Percentiles rank a stretch among this genome's conserved stretches.
Conservation (phyloP, 2,888 invertebrate species). For the Callyntrura sp. region DNA sequence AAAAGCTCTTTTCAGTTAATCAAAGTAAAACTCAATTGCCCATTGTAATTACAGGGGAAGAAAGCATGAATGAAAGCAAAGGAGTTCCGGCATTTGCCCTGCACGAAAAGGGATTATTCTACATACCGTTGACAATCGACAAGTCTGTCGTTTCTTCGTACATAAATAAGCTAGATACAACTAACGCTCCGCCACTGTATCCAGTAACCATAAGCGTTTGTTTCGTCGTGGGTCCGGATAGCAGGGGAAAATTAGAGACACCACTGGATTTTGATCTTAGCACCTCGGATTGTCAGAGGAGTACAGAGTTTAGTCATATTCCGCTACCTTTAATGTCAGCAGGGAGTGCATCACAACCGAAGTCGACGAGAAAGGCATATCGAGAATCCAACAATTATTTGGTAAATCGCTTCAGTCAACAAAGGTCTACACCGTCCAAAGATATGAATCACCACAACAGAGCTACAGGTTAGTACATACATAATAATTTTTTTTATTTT, state of each 20-base stretch:
- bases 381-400: constrained; percentile 44
- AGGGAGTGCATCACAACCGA: constrained; percentile 4
- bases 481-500: not conserved
- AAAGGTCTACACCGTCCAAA: constrained; percentile 29
- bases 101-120: constrained; percentile 95
- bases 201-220: constrained; percentile 94
- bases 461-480: not conserved
- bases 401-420: constrained; percentile 39
- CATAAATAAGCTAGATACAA: constrained; percentile 86
- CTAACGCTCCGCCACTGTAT: constrained; percentile 89
- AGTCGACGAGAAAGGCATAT: constrained; percentile 25
- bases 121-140: constrained; percentile 94
- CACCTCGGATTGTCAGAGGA: not conserved
- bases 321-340: constrained; percentile 51
- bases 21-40: constrained; percentile 47
- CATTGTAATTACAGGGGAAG: constrained; percentile 20
- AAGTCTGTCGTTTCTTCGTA: constrained; percentile 90
- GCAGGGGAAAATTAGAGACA: constrained; percentile 40
- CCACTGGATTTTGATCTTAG: not conserved
- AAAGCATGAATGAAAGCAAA: constrained; percentile 84
- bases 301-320: constrained; percentile 12
- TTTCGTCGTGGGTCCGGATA: constrained; percentile 80
- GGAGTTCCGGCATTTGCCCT: constrained; percentile 95
- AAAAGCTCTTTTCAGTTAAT: constrained; percentile 66
- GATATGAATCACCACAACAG: constrained; percentile 55